Evolutionary conservation across 2,797 vertebrate species (phyloP), one percentile per base, ranked within the genome.

Genomic region (Galaxias olidus): DNA sequence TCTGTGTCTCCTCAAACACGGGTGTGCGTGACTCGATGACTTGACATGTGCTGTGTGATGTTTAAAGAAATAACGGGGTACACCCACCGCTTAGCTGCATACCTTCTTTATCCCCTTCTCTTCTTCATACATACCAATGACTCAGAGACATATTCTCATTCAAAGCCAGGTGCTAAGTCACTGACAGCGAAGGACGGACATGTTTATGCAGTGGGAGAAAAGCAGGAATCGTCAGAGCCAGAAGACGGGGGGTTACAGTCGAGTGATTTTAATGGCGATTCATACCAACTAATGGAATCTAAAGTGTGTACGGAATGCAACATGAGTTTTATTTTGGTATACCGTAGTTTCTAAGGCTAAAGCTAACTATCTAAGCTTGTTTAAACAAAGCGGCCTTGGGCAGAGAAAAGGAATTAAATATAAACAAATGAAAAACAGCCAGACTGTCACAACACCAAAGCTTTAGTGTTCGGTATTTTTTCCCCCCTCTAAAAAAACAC

Each of bases 191-290:
- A 80, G 63, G 76, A 71, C 61, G 68, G 77, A 75, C 66, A 63
- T 59, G 63, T 77, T 74, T 76, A 75, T 74, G 64, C 65, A 74
- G 70, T 59, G 52, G 57, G 65, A 62, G 59, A 73, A 67, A 75
- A 64, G 15, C 71, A 73, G 69, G 70, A 49, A 74, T 70, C 77
- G 61, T 67, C 30, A 75, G 79, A 71, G 65, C 63, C 56, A 71
- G 66, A 49, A 71, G 61, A 69, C 61, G 66, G 61, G 70, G 70
- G 77, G 77, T 82, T 84, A 83, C 81, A 78, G 77, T 71, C 76
- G 69, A 84, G 56, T 81, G 80, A 70, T 78, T 78, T 80, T 79
- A 86, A 86, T 84, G 78, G 79, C 69, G 66, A 65, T 79, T 78
- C 78, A 69, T 77, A 72, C 66, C 77, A 75, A 79, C 71, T 77